A percentile compares a stretch with the other conserved stretches of the same genome.
phyloP scores from a whole-genome alignment of 2,797 vertebrate species.

The Malacoctenus gilli region DNA sequence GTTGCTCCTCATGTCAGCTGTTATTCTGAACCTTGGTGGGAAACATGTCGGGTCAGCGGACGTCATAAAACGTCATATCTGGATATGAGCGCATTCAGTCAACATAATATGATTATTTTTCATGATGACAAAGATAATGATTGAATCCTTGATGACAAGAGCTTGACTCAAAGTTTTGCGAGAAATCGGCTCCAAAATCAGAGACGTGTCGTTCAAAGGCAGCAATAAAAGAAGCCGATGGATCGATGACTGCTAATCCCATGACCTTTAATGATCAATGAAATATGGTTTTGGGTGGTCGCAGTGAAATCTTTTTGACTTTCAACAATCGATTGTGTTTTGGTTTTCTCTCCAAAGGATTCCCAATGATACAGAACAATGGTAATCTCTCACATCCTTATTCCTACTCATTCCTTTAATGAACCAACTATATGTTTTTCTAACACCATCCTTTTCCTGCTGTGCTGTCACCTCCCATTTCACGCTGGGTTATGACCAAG shows the following conservation, averaged over 20 bases:
- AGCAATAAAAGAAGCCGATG: constrained; percentile 57
- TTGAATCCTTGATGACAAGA: constrained; percentile 40
- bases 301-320: constrained; percentile 73
- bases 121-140: constrained; percentile 37
- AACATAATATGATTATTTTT: constrained; percentile 30
- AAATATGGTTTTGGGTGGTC: constrained; percentile 74
- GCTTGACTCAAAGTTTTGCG: constrained; percentile 47
- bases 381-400: constrained; percentile 81
- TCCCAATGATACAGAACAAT: constrained; percentile 83
- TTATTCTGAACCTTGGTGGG: too few relatives aligned
- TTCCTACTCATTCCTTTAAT: constrained; percentile 75
- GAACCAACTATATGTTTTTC: constrained; percentile 75
- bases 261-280: constrained; percentile 72
- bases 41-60: too few relatives aligned
- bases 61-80: too few relatives aligned
- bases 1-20: constrained; percentile 33
- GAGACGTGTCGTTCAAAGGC: constrained; percentile 35
- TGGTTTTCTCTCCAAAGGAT: constrained; percentile 83
- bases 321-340: constrained; percentile 81
- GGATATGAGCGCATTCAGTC: not conserved
- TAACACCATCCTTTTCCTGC: constrained; percentile 77
- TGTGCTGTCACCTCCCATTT: constrained; percentile 70
- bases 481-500: constrained; percentile 57
- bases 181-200: constrained; percentile 63
- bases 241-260: constrained; percentile 74